phyloP scores from a whole-genome alignment of 2,113 vertebrate species.

The Meles meles region DNA sequence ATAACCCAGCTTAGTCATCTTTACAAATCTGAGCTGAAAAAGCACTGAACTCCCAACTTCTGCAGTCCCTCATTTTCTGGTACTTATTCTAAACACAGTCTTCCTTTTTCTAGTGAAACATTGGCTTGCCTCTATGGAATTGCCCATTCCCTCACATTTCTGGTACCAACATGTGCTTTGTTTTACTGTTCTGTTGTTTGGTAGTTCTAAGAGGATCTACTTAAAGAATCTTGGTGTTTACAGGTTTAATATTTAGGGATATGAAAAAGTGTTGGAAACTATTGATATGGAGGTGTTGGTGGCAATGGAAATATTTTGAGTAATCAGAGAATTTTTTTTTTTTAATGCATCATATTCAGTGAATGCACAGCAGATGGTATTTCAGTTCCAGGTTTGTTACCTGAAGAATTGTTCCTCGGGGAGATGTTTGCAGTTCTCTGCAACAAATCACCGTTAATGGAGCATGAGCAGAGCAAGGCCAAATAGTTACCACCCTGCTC shows the following conservation, averaged over 20 bases:
- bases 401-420: background rate
- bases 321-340: background rate
- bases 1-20: background rate
- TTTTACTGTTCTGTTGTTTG: background rate
- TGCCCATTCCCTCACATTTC: background rate
- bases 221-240: background rate
- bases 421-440: background rate
- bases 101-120: background rate
- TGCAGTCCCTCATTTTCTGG: background rate
- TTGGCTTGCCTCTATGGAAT: background rate
- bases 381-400: background rate
- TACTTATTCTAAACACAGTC: background rate
- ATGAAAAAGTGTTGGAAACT: background rate
- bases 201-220: background rate
- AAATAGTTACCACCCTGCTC: background rate
- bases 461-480: background rate
- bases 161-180: background rate
- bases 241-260: slow-evolving; percentile 1
- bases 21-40: background rate
- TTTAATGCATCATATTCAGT: background rate
- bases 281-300: background rate
- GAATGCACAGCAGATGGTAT: background rate
- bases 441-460: background rate
- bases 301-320: background rate
- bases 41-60: background rate